Evolutionary conservation across 2,797 vertebrate species (phyloP).

Genomic region (Onychomys arenicola): DNA sequence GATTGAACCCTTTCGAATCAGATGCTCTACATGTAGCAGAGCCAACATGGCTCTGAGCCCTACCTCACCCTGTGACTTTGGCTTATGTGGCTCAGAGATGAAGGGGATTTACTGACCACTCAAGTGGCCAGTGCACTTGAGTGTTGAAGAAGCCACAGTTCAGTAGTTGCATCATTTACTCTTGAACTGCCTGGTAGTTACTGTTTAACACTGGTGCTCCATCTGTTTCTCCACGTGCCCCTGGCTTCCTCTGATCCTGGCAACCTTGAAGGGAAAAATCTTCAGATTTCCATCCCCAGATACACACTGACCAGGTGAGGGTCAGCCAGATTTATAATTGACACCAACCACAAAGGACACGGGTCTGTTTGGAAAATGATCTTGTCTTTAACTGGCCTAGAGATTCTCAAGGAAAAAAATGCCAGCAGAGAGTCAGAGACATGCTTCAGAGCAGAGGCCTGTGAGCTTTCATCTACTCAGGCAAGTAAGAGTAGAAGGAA

Average conservation of each 20-base stretch:
- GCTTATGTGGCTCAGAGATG: accelerated
- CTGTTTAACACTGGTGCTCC: background rate
- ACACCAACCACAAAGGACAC: background rate
- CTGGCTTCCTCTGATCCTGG: background rate
- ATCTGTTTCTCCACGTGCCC: background rate
- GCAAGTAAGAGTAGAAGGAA: no score
- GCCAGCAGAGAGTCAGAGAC: accelerated
- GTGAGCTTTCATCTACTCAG: background rate
- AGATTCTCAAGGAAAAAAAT: background rate
- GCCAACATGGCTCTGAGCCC: accelerated
- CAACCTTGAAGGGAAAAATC: background rate
- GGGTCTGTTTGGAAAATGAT: background rate
- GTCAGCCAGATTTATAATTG: background rate
- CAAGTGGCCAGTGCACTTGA: background rate
- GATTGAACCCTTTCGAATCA: background rate
- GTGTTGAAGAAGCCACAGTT: background rate
- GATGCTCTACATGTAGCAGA: background rate
- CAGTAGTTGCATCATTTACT: background rate
- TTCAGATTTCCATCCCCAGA: background rate
- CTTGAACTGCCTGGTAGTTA: accelerated
- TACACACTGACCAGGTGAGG: background rate
- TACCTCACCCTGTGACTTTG: background rate
- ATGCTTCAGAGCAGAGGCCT: accelerated
- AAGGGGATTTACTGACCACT: background rate
- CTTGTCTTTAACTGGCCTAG: background rate